Percentiles rank a stretch among this genome's conserved stretches.
Conservation (phyloP, 1,140 invertebrate genomes). For the Ceratina australensis region DNA sequence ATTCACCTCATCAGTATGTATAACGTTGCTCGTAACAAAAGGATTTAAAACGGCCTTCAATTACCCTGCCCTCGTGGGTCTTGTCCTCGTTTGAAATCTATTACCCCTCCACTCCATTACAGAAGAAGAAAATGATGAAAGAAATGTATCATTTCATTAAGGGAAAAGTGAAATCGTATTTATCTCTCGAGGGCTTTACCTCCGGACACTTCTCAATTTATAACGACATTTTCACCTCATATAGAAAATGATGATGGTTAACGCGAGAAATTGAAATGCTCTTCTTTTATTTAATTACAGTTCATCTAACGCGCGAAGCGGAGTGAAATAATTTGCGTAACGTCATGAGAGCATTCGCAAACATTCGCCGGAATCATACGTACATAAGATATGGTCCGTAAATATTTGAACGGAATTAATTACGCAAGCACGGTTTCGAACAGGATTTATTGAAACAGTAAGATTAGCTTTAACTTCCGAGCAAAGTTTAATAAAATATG, state of each 20-base stretch:
- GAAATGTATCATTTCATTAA: neutral
- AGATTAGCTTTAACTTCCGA: neutral
- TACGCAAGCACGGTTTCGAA: neutral
- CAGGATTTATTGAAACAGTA: conserved; percentile 19
- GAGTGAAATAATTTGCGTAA: neutral
- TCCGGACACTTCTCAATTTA: neutral
- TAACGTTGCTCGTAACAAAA: conserved; percentile 31
- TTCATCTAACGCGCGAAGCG: no score
- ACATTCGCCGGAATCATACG: conserved; percentile 1
- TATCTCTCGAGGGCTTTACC: neutral
- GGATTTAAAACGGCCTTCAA: conserved; percentile 30
- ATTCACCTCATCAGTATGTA: conserved; percentile 36
- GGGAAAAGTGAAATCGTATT: neutral
- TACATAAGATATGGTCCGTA: conserved; percentile 9
- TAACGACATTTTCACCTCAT: neutral
- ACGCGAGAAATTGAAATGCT: no score
- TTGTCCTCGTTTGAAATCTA: neutral
- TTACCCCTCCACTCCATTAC: neutral
- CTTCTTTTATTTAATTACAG: no score
- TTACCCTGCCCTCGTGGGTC: neutral
- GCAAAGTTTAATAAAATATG: neutral
- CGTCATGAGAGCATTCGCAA: neutral
- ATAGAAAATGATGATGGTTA: no score
- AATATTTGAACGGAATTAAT: conserved; percentile 33
- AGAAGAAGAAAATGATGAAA: neutral